These are phyloP conservation scores for Lordiphosa collinella DNA, from an alignment of 1,140 invertebrate genomes.

Conservation along the genomic window DNA sequence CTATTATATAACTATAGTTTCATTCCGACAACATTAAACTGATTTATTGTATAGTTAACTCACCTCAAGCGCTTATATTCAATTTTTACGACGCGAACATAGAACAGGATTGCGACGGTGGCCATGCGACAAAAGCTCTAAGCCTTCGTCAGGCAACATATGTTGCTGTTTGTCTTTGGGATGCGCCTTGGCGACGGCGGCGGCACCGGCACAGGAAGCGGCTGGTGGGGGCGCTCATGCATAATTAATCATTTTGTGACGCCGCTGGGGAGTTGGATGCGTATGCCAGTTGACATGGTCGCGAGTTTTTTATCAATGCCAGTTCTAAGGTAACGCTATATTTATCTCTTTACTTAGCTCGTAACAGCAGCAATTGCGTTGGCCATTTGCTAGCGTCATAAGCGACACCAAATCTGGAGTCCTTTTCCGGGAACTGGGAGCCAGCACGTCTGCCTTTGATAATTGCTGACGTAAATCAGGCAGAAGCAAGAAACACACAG, in stretches of 20 bases:
- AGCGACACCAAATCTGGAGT: conserved; percentile 9
- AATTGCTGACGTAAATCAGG: conserved; percentile 71
- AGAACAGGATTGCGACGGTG: no score
- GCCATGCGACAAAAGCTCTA: no score
- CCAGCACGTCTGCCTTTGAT: conserved; percentile 45
- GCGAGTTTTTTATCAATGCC: conserved; percentile 63
- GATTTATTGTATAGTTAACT: no score
- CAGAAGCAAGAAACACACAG: conserved; percentile 19
- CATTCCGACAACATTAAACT: no score
- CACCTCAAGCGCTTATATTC: no score
- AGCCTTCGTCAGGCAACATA: conserved; percentile 46
- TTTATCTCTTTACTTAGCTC: conserved; percentile 57
- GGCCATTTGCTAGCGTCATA: conserved; percentile 26
- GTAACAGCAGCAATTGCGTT: conserved; percentile 3
- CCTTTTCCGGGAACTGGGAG: neutral
- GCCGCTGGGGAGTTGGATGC: conserved; percentile 32
- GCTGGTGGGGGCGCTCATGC: conserved; percentile 36
- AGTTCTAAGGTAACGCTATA: conserved; percentile 40
- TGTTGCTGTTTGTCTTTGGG: conserved; percentile 63
- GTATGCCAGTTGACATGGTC: conserved; percentile 61
- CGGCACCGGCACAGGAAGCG: neutral
- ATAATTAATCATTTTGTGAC: conserved; percentile 69
- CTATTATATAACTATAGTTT: no score
- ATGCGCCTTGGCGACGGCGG: conserved; percentile 13
- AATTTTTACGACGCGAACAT: no score